phyloP scores from a whole-genome alignment of 2,888 invertebrate species.

The Gnatocerus cornutus region DNA sequence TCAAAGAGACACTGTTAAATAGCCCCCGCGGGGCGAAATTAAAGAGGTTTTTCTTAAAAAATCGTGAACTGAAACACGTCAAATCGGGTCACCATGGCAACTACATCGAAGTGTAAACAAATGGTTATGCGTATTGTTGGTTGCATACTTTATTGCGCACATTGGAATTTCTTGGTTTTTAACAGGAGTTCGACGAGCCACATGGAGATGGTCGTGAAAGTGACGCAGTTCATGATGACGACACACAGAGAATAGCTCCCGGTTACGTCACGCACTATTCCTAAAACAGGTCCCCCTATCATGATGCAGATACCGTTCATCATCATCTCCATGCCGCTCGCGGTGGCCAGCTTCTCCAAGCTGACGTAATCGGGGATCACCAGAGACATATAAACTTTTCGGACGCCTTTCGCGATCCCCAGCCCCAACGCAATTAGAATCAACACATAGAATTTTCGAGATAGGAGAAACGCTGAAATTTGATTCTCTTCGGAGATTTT shows the following conservation, averaged over 20 bases:
- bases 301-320: slow-evolving; percentile 78
- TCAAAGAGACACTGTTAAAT: not conserved
- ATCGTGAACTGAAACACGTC: slow-evolving; percentile 1
- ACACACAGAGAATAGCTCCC: slow-evolving; percentile 77
- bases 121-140: not conserved
- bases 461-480: slow-evolving; percentile 50
- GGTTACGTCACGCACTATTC: slow-evolving; percentile 75
- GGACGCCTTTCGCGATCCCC: slow-evolving; percentile 81
- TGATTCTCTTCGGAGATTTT: not conserved
- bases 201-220: slow-evolving; percentile 74
- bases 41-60: slow-evolving; percentile 11
- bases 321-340: slow-evolving; percentile 81
- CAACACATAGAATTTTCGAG: slow-evolving; percentile 47
- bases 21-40: not conserved
- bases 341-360: slow-evolving; percentile 78
- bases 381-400: slow-evolving; percentile 80
- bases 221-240: slow-evolving; percentile 76
- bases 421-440: slow-evolving; percentile 73
- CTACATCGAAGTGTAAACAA: slow-evolving; percentile 16
- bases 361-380: slow-evolving; percentile 81
- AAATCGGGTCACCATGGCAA: slow-evolving; percentile 29
- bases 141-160: not conserved
- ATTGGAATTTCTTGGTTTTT: not conserved
- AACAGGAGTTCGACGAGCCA: slow-evolving; percentile 73
- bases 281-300: slow-evolving; percentile 77